phyloP scores from a whole-genome alignment of 2,888 invertebrate genomes.

The Watsonalla binaria region DNA sequence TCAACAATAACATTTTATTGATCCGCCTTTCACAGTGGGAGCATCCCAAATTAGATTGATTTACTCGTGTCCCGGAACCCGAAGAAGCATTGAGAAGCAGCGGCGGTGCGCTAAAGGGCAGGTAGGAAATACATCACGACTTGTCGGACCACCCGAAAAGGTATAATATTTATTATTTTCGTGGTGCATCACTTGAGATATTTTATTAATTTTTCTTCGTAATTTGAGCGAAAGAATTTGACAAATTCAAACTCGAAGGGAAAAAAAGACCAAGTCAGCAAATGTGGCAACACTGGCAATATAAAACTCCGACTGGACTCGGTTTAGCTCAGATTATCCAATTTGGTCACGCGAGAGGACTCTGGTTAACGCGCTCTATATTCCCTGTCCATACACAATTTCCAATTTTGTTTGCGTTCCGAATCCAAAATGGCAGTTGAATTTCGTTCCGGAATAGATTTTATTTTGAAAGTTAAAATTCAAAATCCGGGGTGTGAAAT shows the following conservation, averaged over 20 bases:
- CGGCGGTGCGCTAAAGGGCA: neutral
- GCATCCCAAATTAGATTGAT: neutral
- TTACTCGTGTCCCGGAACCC: neutral
- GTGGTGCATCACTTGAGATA: no score
- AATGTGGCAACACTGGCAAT: neutral
- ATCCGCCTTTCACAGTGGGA: neutral
- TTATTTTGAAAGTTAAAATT: conserved; percentile 40
- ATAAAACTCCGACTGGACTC: neutral
- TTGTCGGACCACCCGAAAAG: no score
- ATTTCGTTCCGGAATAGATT: conserved; percentile 44
- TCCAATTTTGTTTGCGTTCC: conserved; percentile 32
- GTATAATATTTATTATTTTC: no score
- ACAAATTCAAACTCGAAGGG: no score
- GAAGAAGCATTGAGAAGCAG: neutral
- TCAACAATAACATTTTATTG: neutral
- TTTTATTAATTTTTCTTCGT: no score
- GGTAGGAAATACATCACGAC: neutral
- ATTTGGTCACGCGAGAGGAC: conserved; percentile 1
- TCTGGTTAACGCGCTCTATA: conserved; percentile 7
- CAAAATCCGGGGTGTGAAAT: conserved; percentile 49
- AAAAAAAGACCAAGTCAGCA: neutral
- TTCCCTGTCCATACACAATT: conserved; percentile 28
- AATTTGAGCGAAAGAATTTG: no score
- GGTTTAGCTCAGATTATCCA: neutral
- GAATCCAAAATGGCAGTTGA: conserved; percentile 39